Evolutionary conservation across 2,888 invertebrate species (phyloP).

Genomic region (Danaus chrysippus): DNA sequence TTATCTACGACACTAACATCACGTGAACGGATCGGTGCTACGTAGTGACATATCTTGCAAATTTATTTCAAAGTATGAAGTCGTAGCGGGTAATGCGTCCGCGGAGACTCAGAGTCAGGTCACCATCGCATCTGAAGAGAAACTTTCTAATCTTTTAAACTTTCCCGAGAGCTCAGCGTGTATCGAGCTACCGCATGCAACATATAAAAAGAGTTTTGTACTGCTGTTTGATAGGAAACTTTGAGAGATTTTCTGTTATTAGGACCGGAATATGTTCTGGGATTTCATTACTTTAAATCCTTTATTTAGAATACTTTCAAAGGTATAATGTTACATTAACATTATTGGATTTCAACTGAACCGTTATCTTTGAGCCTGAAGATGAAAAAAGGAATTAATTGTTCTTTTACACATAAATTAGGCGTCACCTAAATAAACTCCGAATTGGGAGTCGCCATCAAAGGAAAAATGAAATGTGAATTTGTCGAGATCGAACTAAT

Average conservation of each 20-base stretch:
- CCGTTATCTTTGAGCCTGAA: background rate
- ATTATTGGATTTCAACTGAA: background rate
- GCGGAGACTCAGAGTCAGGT: slow-evolving; percentile 13
- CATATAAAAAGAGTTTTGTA: slow-evolving; percentile 9
- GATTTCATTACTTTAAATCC: background rate
- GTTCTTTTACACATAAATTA: slow-evolving; percentile 12
- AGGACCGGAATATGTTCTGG: background rate
- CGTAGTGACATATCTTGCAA: slow-evolving; percentile 4
- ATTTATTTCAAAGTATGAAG: slow-evolving; percentile 13
- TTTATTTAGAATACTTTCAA: background rate
- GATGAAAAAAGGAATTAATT: slow-evolving; percentile 9
- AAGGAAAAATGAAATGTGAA: slow-evolving; percentile 33
- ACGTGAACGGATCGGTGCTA: background rate
- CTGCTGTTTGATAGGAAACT: background rate
- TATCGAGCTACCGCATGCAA: slow-evolving; percentile 16
- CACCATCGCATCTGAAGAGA: slow-evolving; percentile 16
- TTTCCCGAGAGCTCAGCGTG: slow-evolving; percentile 15
- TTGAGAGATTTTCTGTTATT: background rate
- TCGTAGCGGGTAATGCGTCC: slow-evolving; percentile 19
- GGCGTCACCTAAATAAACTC: slow-evolving; percentile 15
- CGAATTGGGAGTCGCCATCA: slow-evolving; percentile 23
- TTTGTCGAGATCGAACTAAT: slow-evolving; percentile 28
- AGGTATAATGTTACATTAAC: background rate
- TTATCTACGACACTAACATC: slow-evolving; percentile 10
- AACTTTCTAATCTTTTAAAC: slow-evolving; percentile 22